Conservation (phyloP, 2,113 vertebrate genomes). For the Nanorana parkeri region DNA sequence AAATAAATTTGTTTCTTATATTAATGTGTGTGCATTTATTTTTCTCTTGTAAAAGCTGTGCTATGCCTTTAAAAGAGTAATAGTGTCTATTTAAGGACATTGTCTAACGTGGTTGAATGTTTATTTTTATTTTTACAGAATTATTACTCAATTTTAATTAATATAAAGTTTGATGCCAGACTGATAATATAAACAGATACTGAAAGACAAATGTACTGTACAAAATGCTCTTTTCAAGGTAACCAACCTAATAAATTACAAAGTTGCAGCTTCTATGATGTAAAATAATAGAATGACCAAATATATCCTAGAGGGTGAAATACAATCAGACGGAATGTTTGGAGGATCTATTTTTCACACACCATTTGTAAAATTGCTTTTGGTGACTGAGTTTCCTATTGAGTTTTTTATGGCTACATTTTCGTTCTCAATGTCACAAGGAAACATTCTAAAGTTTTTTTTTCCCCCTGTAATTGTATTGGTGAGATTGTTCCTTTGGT, state of each 20-base stretch:
- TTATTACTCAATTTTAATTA: conserved; percentile 48
- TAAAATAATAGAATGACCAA: conserved; percentile 55
- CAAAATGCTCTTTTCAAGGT: conserved; percentile 53
- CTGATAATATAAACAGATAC: conserved; percentile 25
- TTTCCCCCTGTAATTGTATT: conserved; percentile 39
- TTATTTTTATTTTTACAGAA: not conserved
- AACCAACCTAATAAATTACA: conserved; percentile 55
- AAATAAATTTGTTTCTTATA: too few species aligned
- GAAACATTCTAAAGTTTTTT: conserved; percentile 50
- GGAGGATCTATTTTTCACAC: conserved; percentile 52
- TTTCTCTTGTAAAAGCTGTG: too few species aligned
- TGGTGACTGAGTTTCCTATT: conserved; percentile 51
- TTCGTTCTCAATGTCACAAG: conserved; percentile 52
- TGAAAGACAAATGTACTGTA: conserved; percentile 46
- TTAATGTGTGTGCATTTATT: too few species aligned
- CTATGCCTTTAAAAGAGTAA: too few species aligned
- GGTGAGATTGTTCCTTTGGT: conserved; percentile 34
- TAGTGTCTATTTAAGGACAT: not conserved
- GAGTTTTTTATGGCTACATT: conserved; percentile 50
- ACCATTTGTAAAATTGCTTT: conserved; percentile 58
- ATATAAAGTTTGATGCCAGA: conserved; percentile 21
- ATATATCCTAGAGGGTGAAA: conserved; percentile 57
- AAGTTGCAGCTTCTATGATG: conserved; percentile 47
- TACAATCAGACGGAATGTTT: conserved; percentile 54
- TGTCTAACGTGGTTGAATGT: not conserved